Percentiles rank a stretch among this genome's conserved stretches.
These are phyloP conservation scores for Scolopax mira DNA, from an alignment of 2,113 vertebrate genomes.

Conservation along the genomic window DNA sequence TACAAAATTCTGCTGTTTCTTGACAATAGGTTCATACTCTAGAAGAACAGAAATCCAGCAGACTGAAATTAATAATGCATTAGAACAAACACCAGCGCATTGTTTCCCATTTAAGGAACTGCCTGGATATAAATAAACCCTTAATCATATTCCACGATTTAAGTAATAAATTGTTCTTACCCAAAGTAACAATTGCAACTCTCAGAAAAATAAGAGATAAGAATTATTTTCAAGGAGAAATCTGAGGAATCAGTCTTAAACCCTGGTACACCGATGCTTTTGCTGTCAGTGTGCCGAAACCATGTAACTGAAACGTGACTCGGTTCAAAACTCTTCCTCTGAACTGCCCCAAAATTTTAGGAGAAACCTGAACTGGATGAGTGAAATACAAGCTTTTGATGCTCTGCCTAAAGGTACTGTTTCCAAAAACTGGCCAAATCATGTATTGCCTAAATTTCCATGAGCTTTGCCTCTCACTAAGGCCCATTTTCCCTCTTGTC, in stretches of 20 bases:
- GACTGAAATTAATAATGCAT: slow-evolving; percentile 59
- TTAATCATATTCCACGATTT: slow-evolving; percentile 17
- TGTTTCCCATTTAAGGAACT: slow-evolving; percentile 67
- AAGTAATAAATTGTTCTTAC: not conserved
- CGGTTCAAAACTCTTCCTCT: not conserved
- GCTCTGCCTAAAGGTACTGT: not conserved
- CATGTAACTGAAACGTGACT: not conserved
- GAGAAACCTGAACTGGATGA: not conserved
- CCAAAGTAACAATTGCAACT: not conserved
- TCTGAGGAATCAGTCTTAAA: not conserved
- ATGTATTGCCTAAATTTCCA: not conserved
- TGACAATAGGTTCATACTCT: not conserved
- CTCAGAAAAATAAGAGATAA: slow-evolving; percentile 24
- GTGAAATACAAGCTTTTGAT: not conserved
- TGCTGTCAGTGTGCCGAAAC: not conserved
- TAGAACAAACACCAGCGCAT: slow-evolving; percentile 49
- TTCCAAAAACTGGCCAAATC: not conserved
- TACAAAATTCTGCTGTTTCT: slow-evolving; percentile 53
- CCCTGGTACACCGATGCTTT: not conserved
- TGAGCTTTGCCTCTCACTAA: not conserved
- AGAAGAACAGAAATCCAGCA: slow-evolving; percentile 48
- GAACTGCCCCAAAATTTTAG: not conserved
- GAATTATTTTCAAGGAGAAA: slow-evolving; percentile 7
- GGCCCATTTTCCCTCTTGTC: not conserved
- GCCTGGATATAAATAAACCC: slow-evolving; percentile 54